A percentile compares a stretch with the other conserved stretches of the same genome.
Evolutionary conservation across 1,140 invertebrate genomes (phyloP).

Genomic region (Bicyclus anynana): DNA sequence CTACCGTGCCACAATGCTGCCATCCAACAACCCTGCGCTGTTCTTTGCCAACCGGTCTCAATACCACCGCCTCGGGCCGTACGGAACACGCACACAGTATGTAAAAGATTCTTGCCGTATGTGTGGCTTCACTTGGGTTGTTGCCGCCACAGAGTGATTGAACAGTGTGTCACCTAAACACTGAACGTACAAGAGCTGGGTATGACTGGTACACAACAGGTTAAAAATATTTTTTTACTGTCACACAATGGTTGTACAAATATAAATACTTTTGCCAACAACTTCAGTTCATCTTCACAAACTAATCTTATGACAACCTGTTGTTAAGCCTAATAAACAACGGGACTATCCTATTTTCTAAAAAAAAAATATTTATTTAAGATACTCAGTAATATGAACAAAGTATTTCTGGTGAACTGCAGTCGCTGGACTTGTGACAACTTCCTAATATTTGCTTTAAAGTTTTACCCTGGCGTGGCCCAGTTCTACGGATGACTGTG

Average conservation of each 20-base stretch:
- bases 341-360: conserved; percentile 36
- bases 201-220: conserved; percentile 69
- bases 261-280: conserved; percentile 32
- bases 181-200: conserved; percentile 54
- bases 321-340: conserved; percentile 28
- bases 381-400: conserved; percentile 28
- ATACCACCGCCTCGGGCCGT: conserved; percentile 71
- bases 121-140: conserved; percentile 69
- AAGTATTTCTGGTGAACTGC: conserved; percentile 34
- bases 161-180: conserved; percentile 49
- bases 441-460: conserved; percentile 48
- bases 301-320: conserved; percentile 44
- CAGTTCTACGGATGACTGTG: conserved; percentile 68
- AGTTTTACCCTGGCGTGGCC: conserved; percentile 49
- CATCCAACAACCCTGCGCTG: conserved; percentile 68
- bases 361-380: conserved; percentile 37
- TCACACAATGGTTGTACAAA: conserved; percentile 40
- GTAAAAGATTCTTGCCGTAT: conserved; percentile 65
- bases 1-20: conserved; percentile 64
- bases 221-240: conserved; percentile 50
- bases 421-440: conserved; percentile 51
- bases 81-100: conserved; percentile 69
- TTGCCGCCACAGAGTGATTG: conserved; percentile 64
- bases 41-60: conserved; percentile 76
- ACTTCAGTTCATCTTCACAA: conserved; percentile 34